phyloP scores from a whole-genome alignment of 2,888 invertebrate species.

The Sphaerophoria rueppellii region DNA sequence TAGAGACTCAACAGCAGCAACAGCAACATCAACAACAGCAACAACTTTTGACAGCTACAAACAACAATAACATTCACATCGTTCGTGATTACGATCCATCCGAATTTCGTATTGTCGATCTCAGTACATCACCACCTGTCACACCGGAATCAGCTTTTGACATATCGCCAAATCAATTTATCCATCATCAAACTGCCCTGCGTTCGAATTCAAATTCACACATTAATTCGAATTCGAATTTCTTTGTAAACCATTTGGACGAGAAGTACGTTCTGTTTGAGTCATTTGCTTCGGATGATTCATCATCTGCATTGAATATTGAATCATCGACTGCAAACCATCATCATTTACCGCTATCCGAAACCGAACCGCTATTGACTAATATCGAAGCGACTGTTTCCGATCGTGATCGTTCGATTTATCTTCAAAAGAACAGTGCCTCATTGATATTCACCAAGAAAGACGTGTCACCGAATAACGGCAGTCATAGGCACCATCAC shows the following conservation, averaged over 20 bases:
- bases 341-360: constrained; percentile 78
- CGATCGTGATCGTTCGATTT: constrained; percentile 79
- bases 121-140: constrained; percentile 74
- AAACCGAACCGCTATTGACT: constrained; percentile 80
- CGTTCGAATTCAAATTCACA: constrained; percentile 57
- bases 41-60: constrained; percentile 26
- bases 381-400: constrained; percentile 79
- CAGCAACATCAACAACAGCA: constrained; percentile 55
- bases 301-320: constrained; percentile 47
- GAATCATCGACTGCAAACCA: constrained; percentile 41
- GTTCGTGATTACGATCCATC: constrained; percentile 56
- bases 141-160: constrained; percentile 62
- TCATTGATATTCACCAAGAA: constrained; percentile 81
- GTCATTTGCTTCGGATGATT: constrained; percentile 63
- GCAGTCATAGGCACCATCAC: constrained; percentile 37
- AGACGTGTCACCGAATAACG: constrained; percentile 74
- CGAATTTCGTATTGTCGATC: constrained; percentile 76
- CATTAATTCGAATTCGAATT: constrained; percentile 65
- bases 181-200: constrained; percentile 26
- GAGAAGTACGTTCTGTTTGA: constrained; percentile 64
- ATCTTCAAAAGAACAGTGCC: constrained; percentile 80
- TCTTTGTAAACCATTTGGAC: constrained; percentile 68
- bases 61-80: constrained; percentile 46
- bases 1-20: constrained; percentile 54
- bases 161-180: constrained; percentile 27